Conservation (phyloP, 2,113 vertebrate genomes). For the Nycticebus coucang region DNA sequence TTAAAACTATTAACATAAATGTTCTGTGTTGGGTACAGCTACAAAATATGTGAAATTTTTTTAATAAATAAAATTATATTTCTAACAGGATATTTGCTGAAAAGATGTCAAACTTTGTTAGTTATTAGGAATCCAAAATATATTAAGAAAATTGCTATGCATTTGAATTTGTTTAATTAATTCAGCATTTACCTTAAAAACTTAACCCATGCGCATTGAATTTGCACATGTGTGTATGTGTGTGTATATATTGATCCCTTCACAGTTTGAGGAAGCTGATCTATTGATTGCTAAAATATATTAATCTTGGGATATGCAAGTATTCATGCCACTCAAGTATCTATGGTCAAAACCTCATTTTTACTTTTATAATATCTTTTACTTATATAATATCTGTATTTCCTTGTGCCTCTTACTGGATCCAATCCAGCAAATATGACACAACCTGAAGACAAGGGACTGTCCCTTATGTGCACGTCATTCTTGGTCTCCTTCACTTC, state of each 20-base stretch:
- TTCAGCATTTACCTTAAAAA: constrained; percentile 25
- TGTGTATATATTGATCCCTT: background rate
- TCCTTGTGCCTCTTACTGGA: background rate
- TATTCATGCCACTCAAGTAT: background rate
- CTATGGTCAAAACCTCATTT: constrained; percentile 2
- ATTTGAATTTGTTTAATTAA: constrained; percentile 23
- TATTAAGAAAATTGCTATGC: background rate
- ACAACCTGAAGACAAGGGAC: background rate
- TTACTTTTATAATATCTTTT: background rate
- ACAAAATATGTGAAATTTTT: constrained; percentile 26
- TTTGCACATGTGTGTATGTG: too few relatives aligned
- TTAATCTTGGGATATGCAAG: background rate
- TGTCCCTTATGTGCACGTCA: too few relatives aligned
- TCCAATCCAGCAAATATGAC: background rate
- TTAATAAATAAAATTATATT: background rate
- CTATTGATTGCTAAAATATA: constrained; percentile 28
- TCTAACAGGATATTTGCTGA: background rate
- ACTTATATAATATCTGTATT: background rate
- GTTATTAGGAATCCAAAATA: constrained; percentile 26
- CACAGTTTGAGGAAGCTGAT: background rate
- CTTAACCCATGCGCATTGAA: background rate
- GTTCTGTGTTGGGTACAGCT: background rate
- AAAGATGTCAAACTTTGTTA: background rate
- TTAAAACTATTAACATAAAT: constrained; percentile 17
- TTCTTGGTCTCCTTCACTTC: background rate